Percentiles rank a stretch among this genome's conserved stretches.
Evolutionary conservation across 2,113 vertebrate species (phyloP).

Genomic region (Poecile atricapillus): DNA sequence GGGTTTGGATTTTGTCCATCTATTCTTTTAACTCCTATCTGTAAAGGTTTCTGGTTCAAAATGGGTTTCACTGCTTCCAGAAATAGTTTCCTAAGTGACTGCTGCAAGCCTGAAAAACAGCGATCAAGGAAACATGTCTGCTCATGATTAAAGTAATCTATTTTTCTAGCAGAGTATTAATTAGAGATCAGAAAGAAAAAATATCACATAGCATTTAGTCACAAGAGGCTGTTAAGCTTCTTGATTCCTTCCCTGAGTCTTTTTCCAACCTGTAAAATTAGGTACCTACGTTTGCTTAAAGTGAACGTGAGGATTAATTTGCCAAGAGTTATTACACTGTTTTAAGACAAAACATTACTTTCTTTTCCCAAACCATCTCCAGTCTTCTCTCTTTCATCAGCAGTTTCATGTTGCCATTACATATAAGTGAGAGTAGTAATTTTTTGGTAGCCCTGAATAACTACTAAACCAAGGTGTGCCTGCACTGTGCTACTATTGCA

Average conservation of each 20-base stretch:
- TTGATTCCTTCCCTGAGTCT: not conserved
- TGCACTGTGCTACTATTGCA: not conserved
- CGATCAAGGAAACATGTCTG: constrained; percentile 57
- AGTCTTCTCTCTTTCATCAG: not conserved
- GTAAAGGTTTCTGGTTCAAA: constrained; percentile 58
- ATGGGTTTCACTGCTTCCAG: constrained; percentile 48
- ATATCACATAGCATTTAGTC: constrained; percentile 39
- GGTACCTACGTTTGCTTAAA: not conserved
- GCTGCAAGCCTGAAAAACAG: constrained; percentile 54
- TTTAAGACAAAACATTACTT: not conserved
- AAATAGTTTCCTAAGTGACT: constrained; percentile 67
- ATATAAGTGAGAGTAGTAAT: not conserved
- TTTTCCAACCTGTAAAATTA: constrained; percentile 4
- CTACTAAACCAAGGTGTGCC: not conserved
- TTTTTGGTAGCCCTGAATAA: not conserved
- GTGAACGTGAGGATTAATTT: not conserved
- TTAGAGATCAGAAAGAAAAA: constrained; percentile 66
- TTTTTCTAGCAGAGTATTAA: constrained; percentile 69
- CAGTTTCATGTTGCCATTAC: not conserved
- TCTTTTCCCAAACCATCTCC: not conserved
- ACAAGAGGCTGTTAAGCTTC: constrained; percentile 54
- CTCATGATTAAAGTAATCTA: constrained; percentile 63
- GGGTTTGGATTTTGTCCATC: constrained; percentile 7
- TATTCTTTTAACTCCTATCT: constrained; percentile 32
- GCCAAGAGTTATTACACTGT: not conserved